phyloP scores from a whole-genome alignment of 1,140 invertebrate genomes.

The Drosophila gunungcola region DNA sequence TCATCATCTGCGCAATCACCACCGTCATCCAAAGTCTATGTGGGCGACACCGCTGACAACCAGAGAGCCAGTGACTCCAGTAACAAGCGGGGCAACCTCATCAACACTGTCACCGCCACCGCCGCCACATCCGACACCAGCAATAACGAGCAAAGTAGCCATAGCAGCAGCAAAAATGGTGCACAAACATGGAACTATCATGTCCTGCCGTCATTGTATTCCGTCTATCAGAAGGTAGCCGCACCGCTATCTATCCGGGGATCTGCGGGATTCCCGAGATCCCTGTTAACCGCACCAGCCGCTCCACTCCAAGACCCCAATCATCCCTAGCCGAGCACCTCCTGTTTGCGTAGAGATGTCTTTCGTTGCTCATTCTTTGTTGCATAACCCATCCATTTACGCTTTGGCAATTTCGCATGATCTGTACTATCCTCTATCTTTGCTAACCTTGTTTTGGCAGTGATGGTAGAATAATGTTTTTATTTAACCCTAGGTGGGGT shows the following conservation, averaged over 20 bases:
- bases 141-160: slow-evolving; percentile 53
- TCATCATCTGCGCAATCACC: slow-evolving; percentile 68
- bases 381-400: slow-evolving; percentile 36
- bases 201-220: slow-evolving; percentile 92
- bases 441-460: not conserved
- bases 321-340: slow-evolving; percentile 5
- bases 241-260: slow-evolving; percentile 14
- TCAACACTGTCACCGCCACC: slow-evolving; percentile 75
- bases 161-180: slow-evolving; percentile 79
- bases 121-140: slow-evolving; percentile 67
- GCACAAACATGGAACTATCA: slow-evolving; percentile 92
- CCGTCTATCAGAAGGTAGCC: slow-evolving; percentile 92
- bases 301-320: slow-evolving; percentile 2
- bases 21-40: slow-evolving; percentile 77
- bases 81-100: slow-evolving; percentile 56
- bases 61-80: slow-evolving; percentile 36
- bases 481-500: not conserved
- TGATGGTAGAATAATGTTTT: slow-evolving; percentile 3
- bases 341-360: slow-evolving; percentile 18
- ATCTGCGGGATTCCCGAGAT: not conserved
- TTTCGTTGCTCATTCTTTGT: slow-evolving; percentile 12
- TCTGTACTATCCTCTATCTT: slow-evolving; percentile 20
- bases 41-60: slow-evolving; percentile 75
- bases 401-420: slow-evolving; percentile 53
- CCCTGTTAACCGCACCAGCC: slow-evolving; percentile 14